Evolutionary conservation across 2,113 vertebrate genomes (phyloP).

Genomic region (Athene noctua): DNA sequence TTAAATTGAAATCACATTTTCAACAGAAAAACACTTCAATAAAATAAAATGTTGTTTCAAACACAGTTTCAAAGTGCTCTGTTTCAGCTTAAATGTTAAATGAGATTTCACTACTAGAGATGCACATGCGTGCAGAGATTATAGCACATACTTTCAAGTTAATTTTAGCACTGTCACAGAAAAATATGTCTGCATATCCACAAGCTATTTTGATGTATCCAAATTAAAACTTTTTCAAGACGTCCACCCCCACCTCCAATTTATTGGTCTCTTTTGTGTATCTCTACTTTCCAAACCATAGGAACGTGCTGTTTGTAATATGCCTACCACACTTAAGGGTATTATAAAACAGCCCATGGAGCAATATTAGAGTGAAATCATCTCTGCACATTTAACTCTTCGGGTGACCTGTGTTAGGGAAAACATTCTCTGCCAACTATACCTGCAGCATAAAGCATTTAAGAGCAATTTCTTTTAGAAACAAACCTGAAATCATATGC

Average conservation of each 20-base stretch:
- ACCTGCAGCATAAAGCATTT: neutral
- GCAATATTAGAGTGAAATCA: neutral
- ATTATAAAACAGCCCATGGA: neutral
- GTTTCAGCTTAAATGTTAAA: neutral
- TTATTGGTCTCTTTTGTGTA: neutral
- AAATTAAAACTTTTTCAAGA: neutral
- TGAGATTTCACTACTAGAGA: neutral
- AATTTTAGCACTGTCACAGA: neutral
- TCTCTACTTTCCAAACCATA: neutral
- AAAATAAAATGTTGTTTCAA: neutral
- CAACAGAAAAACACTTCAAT: neutral
- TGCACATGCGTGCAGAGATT: rapidly evolving
- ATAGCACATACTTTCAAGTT: neutral
- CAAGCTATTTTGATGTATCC: neutral
- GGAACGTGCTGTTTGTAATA: neutral
- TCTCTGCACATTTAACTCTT: neutral
- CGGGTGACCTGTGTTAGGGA: neutral
- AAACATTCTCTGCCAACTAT: neutral
- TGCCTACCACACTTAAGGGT: neutral
- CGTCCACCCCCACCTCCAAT: neutral
- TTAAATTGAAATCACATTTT: neutral
- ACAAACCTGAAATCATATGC: neutral
- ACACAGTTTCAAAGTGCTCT: neutral
- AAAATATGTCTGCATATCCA: neutral
- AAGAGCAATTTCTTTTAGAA: neutral